These are phyloP conservation scores for Cyanoliseus patagonus DNA, from an alignment of 2,113 vertebrate genomes.

Conservation along the genomic window DNA sequence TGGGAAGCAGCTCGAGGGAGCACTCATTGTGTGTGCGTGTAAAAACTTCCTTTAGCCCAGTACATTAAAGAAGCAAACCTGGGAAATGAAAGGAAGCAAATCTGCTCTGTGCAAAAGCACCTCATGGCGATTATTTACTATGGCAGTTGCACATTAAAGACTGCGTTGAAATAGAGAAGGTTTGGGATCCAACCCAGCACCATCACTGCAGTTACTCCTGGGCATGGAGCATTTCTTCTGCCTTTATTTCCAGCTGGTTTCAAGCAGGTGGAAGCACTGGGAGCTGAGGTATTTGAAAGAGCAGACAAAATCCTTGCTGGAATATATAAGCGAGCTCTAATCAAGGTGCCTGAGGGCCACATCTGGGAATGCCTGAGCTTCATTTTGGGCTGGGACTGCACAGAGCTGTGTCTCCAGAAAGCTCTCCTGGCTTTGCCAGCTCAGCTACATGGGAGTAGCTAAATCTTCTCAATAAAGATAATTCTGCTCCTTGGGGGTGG, in stretches of 20 bases:
- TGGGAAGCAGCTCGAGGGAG: neutral
- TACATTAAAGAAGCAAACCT: neutral
- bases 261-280: neutral
- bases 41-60: neutral
- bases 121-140: neutral
- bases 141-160: neutral
- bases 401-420: accelerated
- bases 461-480: neutral
- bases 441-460: neutral
- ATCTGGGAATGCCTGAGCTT: neutral
- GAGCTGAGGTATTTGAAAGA: neutral
- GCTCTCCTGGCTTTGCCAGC: neutral
- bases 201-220: neutral
- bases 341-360: neutral
- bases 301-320: accelerated
- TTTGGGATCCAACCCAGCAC: neutral
- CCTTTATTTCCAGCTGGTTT: neutral
- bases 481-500: neutral
- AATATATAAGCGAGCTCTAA: neutral
- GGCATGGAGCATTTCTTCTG: neutral
- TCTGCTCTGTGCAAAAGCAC: neutral
- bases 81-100: neutral
- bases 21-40: neutral
- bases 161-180: neutral
- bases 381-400: neutral